phyloP scores from a whole-genome alignment of 2,113 vertebrate species.

The Hepsetus odoe region DNA sequence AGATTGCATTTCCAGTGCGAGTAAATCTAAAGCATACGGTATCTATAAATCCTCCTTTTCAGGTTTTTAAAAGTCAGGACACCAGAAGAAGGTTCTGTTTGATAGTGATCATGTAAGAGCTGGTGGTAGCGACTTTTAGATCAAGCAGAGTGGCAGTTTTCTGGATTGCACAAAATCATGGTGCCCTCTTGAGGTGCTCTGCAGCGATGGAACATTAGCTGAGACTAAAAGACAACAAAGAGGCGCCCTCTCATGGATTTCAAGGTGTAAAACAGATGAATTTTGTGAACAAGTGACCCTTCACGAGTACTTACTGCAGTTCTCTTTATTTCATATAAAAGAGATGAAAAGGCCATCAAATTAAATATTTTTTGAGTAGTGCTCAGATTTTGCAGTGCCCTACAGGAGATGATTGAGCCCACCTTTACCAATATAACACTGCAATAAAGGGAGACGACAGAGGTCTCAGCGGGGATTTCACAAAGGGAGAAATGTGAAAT shows the following conservation, averaged over 20 bases:
- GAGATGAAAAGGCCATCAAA: too few relatives aligned
- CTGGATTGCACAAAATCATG: neutral
- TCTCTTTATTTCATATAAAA: too few relatives aligned
- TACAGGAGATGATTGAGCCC: too few relatives aligned
- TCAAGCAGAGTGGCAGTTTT: neutral
- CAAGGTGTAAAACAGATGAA: too few relatives aligned
- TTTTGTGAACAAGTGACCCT: too few relatives aligned
- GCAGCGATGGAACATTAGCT: too few relatives aligned
- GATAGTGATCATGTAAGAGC: neutral
- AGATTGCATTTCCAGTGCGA: neutral
- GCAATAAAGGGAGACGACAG: too few relatives aligned
- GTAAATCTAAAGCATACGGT: neutral
- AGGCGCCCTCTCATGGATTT: neutral
- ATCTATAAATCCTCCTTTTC: neutral
- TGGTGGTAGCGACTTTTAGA: too few relatives aligned
- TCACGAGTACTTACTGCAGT: neutral
- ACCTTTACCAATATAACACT: neutral
- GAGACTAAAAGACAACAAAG: neutral
- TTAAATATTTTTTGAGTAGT: too few relatives aligned
- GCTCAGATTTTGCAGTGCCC: too few relatives aligned
- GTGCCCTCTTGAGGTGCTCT: constrained; percentile 13
- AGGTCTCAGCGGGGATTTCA: neutral
- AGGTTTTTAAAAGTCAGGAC: neutral
- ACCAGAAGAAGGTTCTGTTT: neutral
- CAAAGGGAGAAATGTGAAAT: neutral